Evolutionary conservation across 1,140 invertebrate species (phyloP), one percentile per base, ranked within the genome.

Genomic region (Caenorhabditis brenneri): DNA sequence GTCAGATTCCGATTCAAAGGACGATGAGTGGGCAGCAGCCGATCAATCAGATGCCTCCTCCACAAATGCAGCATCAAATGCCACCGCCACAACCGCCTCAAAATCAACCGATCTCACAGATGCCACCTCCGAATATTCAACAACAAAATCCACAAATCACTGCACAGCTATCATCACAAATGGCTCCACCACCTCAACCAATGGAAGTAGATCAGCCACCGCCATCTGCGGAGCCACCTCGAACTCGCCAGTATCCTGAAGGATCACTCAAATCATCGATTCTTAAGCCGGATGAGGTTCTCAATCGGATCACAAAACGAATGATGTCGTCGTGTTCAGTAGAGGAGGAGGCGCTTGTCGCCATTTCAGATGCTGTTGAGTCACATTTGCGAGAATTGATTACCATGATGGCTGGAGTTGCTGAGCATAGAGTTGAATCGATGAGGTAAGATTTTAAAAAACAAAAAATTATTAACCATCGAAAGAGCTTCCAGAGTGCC

Each of bases 281-380:
- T 27, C 46, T 85, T 2, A 81, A 60, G n/a, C 79, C 80, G 16
- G 84, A 81, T 33, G 84, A 85, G 31, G 39, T 85, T 29, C 24
- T 85, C 60, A 85, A 81, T 48, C 78, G 69, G 46, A 85, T 85
- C 16, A 85, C 84, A 4, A 79, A 81, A 55, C 51, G 84, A 79
- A 85, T 85, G 60, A 85, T 46, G 42, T 33, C 84, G 29, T 42
- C 80, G 29, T 85, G 84, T 58, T 81, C 33, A 27, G 79, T 85
- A 27, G 84, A 85, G 19, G 84, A 85, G 33, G 84, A 85, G 24
- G 84, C 82, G 27, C 60, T 85, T 10, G 58, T 69, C 19, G 81
- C 82, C 5, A 69, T 85, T 39, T 85, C 84, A 15, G 84, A 85
- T 78, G 84, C 80, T 6, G 79, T 53, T 1, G 84, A 85, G 33